Base-by-base conservation (phyloP, 2,797 vertebrate genomes). In the Cirrhinus mrigala region DNA sequence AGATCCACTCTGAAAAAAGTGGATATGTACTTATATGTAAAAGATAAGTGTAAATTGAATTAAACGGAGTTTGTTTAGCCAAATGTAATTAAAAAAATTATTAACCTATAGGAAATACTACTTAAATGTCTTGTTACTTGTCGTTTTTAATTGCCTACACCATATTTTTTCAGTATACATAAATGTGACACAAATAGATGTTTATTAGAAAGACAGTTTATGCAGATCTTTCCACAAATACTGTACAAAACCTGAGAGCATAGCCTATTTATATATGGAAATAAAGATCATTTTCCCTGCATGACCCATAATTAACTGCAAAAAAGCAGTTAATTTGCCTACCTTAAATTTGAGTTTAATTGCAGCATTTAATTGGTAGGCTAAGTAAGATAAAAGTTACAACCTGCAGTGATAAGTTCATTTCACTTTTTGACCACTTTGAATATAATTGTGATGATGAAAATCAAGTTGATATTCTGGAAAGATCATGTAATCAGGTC, bases 381-480 rank as follows among this genome's bases (percentile, higher is more conserved):
- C 40, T 8, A 44, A 12, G 18, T 12, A 11, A 56, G 20, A 54
- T 37, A 1, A 56, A 37, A 54, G 74, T 56, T 37, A 33, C 16
- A 29, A 54, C 73, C 50, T 37, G 14, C 22, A 71, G 40, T 46
- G 66, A 37, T 69, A 20, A 52, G 73, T 54, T 37, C 8, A 22
- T 54, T 22, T n/a, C 48, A 22, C 29, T 37, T 76, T n/a, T 37
- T 58, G 3, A 16, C 33, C 12, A 40, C 54, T 77, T 77, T 58
- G 22, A 60, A 78, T 60, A 58, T 24, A 78, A 60, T 6, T 60
- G 22, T 60, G 33, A 60, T 40, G 33, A 78, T 22, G 20, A 12
- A 58, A 58, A 58, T 77, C 52, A 58, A 77, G 33, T 24, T 40
- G 52, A 77, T 77, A 60, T 58, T 60, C 54, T 16, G 75, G 60